Conservation (phyloP, 2,888 invertebrate species). For the Aporophyla nigra region DNA sequence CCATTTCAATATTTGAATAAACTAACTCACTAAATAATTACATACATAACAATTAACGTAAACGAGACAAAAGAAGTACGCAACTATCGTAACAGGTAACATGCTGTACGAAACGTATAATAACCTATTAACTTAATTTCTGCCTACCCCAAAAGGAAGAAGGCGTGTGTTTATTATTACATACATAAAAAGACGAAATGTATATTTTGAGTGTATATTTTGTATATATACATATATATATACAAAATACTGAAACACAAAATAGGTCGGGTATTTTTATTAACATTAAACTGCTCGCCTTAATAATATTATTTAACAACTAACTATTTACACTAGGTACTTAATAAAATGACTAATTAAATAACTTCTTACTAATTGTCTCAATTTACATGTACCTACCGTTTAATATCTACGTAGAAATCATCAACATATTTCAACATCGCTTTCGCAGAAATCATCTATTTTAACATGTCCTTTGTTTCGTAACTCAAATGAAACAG, state of each 20-base stretch:
- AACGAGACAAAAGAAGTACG: too few relatives aligned
- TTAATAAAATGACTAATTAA: slow-evolving; percentile 1
- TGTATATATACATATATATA: too few relatives aligned
- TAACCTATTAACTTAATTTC: too few relatives aligned
- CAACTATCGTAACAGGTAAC: too few relatives aligned
- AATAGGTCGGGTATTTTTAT: too few relatives aligned
- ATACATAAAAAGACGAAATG: too few relatives aligned
- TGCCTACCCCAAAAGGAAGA: background rate
- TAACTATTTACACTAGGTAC: background rate
- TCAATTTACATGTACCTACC: background rate
- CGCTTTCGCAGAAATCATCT: slow-evolving; percentile 6
- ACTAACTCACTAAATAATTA: background rate
- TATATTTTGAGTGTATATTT: too few relatives aligned
- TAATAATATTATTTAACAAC: too few relatives aligned
- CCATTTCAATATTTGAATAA: too few relatives aligned
- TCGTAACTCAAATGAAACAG: slow-evolving; percentile 19
- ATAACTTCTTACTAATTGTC: background rate
- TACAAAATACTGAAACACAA: background rate
- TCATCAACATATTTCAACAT: background rate
- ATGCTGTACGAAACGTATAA: too few relatives aligned
- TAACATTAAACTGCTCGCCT: background rate
- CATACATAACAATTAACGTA: background rate
- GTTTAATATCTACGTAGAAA: background rate
- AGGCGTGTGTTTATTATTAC: too few relatives aligned
- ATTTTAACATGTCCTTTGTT: background rate